Base-by-base conservation (phyloP, 2,113 vertebrate genomes). In the Parus major region DNA sequence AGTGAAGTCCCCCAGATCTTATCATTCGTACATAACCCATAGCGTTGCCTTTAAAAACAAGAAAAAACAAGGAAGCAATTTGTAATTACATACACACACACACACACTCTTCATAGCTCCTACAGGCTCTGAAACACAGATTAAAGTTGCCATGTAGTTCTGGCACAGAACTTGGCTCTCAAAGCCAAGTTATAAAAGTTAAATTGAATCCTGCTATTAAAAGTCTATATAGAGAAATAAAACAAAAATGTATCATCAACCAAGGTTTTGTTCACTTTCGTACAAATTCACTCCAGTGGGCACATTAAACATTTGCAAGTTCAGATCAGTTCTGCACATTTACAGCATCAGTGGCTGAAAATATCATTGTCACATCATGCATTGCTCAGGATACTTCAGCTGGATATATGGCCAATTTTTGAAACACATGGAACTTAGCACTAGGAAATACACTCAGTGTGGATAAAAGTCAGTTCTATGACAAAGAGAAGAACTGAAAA, bases 21-120 rank as follows among this genome's bases (percentile, higher is more conserved):
- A 99, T 99, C 99, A 99, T 99, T 15, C 99, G 98, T 59, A 99
- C 98, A 27, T 99, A 99, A 76, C 99, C 99, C 99, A 99, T 99
- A 39, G 99, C 99, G 1, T 99, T 99, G 63, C 99, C 99, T 99
- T 95, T 39, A 96, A 97, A 96, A 95, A 63, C 19, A 96, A n/a
- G 42, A 29, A 21, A 57, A 83, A 81, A 56, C 5, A 86, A 69
- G 47, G 25, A 79, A 82, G 21, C 15, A 49, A 84, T 39, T 81
- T 22, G 7, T n/a, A 63, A 35, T 64, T 73, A 94, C 39, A 88
- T 39, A 39, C 63, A 95, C 69, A 65, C 35, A 64, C 6, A 89
- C 33, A 33, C 22, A 75, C 46, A 15, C 15, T 28, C 50, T 50
- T 89, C 35, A 27, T 9, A 94, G 49, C 8, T 50, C 47, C 69